Evolutionary conservation across 2,113 vertebrate species (phyloP), one percentile per base, ranked within the genome.

Genomic region (Bos indicus): DNA sequence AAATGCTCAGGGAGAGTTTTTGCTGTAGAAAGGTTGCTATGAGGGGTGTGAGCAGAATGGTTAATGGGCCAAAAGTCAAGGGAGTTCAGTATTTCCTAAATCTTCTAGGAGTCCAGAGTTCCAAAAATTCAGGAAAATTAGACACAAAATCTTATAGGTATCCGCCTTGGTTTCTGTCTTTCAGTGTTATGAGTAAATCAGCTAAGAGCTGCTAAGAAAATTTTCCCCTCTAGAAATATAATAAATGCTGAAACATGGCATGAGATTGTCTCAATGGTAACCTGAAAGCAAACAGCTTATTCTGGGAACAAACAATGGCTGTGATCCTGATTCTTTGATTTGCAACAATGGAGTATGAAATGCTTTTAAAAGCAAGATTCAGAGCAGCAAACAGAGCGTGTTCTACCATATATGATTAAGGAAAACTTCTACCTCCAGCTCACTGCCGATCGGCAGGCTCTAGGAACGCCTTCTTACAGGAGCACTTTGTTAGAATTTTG

Each of bases 301-400:
- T 74, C 71, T 91, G 87, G 33, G 33, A 67, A 84, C 88, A 0
- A 98, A 97, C 95, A 62, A 78, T 97, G 92, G 94, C 98, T 98
- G 90, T 94, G 97, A 98, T 98, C 97, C 94, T 97, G 87, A 85
- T 85, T 97, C 97, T 97, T 97, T 97, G 97, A 98, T 97, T 97
- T 92, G 89, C 97, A 97, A 90, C 57, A 54, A 88, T 59, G 94
- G 86, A 95, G 80, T 86, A 96, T 6, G 40, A 54, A 48, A 51
- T 40, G 97, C 88, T 89, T 97, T 96, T 43, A 81, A 91, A 98
- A 36, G 94, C 60, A 94, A 97, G 91, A 94, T 96, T 98, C 95
- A 94, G 67, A 97, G 91, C 81, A 77, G 95, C 97, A 97, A 93
- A 97, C 56, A 30, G 1, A 25, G 51, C 83, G 43, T 48, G 48